Conservation (phyloP, 1,140 invertebrate species). For the Hesperophylax magnus region DNA sequence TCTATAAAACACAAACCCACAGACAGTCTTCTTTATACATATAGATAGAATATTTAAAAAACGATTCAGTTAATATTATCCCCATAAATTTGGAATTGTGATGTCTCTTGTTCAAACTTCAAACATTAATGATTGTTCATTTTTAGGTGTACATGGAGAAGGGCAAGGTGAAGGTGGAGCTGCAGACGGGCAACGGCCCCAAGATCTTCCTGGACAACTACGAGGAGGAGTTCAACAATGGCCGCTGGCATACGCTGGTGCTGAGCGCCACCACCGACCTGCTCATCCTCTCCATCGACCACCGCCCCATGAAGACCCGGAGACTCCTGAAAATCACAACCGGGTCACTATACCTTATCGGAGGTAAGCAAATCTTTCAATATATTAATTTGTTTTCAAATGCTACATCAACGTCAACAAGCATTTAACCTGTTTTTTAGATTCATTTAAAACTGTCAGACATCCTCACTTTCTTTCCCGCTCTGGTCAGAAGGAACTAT, state of each 20-base stretch:
- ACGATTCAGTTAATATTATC: too few species aligned
- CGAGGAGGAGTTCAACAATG: slow-evolving; percentile 88
- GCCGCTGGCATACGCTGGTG: slow-evolving; percentile 88
- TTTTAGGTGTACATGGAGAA: slow-evolving; percentile 82
- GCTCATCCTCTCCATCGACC: slow-evolving; percentile 83
- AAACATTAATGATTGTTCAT: slow-evolving; percentile 1
- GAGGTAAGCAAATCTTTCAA: slow-evolving; percentile 66
- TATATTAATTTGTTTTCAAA: too few species aligned
- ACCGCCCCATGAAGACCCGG: slow-evolving; percentile 84
- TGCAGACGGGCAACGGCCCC: slow-evolving; percentile 77
- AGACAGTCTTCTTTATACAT: too few species aligned
- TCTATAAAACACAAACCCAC: too few species aligned
- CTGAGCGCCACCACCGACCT: slow-evolving; percentile 81
- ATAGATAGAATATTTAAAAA: too few species aligned
- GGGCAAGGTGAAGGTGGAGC: slow-evolving; percentile 87
- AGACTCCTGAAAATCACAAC: slow-evolving; percentile 83
- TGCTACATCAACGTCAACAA: too few species aligned
- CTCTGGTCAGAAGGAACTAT: too few species aligned
- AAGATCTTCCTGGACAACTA: slow-evolving; percentile 83
- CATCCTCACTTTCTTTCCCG: not conserved
- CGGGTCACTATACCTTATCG: slow-evolving; percentile 83
- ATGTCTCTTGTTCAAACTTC: too few species aligned
- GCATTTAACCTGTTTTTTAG: not conserved
- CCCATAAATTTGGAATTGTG: too few species aligned
- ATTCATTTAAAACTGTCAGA: not conserved